Conservation (phyloP, 2,797 vertebrate species). For the Hyperoplus lanceolatus region DNA sequence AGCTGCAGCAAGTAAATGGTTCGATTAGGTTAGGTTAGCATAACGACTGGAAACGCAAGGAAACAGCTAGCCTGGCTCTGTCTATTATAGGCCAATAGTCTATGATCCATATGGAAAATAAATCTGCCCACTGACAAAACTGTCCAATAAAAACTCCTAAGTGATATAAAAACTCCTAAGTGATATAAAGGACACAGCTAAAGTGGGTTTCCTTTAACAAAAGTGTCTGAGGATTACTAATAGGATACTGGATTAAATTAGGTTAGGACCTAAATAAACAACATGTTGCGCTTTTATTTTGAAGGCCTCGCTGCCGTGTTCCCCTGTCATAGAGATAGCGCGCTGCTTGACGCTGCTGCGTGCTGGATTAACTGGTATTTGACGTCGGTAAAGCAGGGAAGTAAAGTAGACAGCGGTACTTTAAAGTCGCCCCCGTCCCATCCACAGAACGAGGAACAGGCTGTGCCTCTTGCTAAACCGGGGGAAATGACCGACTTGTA, state of each 20-base stretch:
- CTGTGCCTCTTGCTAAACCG: background rate
- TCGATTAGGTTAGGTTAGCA: background rate
- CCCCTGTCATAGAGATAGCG: background rate
- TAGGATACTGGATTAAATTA: no score
- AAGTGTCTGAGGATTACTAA: no score
- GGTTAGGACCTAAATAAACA: no score
- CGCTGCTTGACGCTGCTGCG: background rate
- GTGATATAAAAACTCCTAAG: no score
- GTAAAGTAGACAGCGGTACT: background rate
- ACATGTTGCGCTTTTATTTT: slow-evolving; percentile 41
- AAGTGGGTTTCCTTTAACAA: no score
- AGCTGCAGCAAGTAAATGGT: background rate
- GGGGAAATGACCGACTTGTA: slow-evolving; percentile 61
- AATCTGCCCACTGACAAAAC: no score
- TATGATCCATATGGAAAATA: no score
- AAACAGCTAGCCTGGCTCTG: background rate
- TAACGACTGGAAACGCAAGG: background rate
- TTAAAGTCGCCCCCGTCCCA: background rate
- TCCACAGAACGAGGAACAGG: accelerated
- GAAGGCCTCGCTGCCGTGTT: background rate
- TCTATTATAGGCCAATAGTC: background rate
- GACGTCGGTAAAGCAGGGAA: background rate
- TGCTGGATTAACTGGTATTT: slow-evolving; percentile 28
- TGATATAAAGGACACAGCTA: no score
- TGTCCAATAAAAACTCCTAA: no score